Percentiles rank a stretch among this genome's conserved stretches.
phyloP scores from a whole-genome alignment of 2,888 invertebrate genomes.

The Boloria euphrosyne region DNA sequence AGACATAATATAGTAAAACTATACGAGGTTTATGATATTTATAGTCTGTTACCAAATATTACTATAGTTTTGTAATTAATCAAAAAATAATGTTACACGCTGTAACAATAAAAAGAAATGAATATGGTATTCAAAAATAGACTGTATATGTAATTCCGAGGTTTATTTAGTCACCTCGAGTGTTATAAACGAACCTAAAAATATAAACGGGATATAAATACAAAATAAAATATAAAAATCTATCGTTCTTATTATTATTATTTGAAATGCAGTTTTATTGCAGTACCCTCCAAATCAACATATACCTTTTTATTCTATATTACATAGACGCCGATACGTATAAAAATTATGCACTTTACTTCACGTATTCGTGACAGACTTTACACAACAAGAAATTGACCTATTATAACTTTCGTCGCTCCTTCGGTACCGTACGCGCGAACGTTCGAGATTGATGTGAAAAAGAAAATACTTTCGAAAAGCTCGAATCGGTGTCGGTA shows the following conservation, averaged over 20 bases:
- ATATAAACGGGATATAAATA: constrained; percentile 43
- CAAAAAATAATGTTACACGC: constrained; percentile 19
- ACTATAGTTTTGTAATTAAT: constrained; percentile 14
- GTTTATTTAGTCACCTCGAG: constrained; percentile 24
- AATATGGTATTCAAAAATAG: constrained; percentile 32
- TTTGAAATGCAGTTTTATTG: constrained; percentile 63
- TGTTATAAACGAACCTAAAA: constrained; percentile 47
- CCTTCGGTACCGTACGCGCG: constrained; percentile 34
- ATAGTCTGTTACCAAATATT: constrained; percentile 23
- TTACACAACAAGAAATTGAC: constrained; percentile 47
- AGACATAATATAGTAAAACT: constrained; percentile 28
- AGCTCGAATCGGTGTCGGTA: constrained; percentile 69
- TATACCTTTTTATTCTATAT: constrained; percentile 55
- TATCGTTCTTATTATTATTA: constrained; percentile 65
- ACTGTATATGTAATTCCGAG: constrained; percentile 22
- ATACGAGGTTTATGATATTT: constrained; percentile 27
- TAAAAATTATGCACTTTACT: constrained; percentile 52
- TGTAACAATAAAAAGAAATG: constrained; percentile 23
- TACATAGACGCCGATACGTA: constrained; percentile 53
- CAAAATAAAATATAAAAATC: constrained; percentile 64
- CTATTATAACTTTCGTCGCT: constrained; percentile 39
- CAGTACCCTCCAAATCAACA: constrained; percentile 58
- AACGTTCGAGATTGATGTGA: constrained; percentile 38
- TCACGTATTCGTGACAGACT: constrained; percentile 44
- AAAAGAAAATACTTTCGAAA: constrained; percentile 52